Evolutionary conservation across 2,797 vertebrate genomes (phyloP).

Genomic region (Cichlasoma orientale): DNA sequence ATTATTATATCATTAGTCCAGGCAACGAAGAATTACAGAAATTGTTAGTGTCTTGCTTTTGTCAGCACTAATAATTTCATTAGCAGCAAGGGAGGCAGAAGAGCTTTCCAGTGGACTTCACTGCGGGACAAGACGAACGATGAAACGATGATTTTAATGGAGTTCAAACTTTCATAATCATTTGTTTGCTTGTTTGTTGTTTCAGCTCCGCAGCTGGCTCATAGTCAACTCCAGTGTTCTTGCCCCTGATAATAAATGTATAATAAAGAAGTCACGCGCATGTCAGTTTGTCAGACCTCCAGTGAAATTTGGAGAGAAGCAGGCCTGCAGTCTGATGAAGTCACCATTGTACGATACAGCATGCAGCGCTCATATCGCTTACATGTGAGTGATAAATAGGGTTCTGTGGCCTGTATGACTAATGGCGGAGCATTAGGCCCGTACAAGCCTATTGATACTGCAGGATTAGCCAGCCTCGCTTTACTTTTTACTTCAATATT

Average conservation of each 20-base stretch:
- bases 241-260: not conserved
- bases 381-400: slow-evolving; percentile 53
- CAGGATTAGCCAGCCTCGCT: slow-evolving; percentile 32
- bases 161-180: not conserved
- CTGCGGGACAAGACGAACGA: not conserved
- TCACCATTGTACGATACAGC: not conserved
- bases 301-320: slow-evolving; percentile 1
- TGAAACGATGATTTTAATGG: not conserved
- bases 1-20: not conserved
- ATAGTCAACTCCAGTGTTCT: not conserved
- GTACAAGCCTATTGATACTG: slow-evolving; percentile 27
- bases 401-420: slow-evolving; percentile 36
- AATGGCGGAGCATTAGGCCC: slow-evolving; percentile 42
- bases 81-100: not conserved
- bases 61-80: not conserved
- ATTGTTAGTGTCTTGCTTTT: not conserved
- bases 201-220: not conserved
- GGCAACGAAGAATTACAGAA: not conserved
- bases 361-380: slow-evolving; percentile 40
- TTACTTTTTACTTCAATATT: slow-evolving; percentile 43
- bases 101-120: not conserved
- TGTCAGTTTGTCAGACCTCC: not conserved
- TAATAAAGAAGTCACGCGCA: not conserved
- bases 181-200: not conserved
- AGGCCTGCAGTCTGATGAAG: slow-evolving; percentile 9